Evolutionary conservation across 2,797 vertebrate genomes (phyloP), one percentile per base, ranked within the genome.

Genomic region (Halcyon leucocephala): DNA sequence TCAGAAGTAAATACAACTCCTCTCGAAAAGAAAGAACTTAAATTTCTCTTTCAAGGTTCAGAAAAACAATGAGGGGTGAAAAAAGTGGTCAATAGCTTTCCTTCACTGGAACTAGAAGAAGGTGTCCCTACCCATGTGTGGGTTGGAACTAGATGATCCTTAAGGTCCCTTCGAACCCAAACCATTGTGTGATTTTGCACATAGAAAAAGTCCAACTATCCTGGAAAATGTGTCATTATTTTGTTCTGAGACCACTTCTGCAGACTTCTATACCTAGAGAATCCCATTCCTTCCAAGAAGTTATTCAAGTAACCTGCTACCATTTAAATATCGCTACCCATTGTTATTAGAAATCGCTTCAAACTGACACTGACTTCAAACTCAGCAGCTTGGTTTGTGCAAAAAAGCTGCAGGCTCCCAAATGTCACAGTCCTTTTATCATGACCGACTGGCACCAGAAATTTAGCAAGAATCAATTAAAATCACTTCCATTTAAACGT

Each of bases 381-480:
- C 26, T 84, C 57, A 39, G 49, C 48, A 67, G 51, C 10, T 35
- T 33, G 24, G n/a, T 79, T 82, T 62, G 57, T 7, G 31, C 48
- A 89, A 89, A 42, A n/a, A 89, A 79, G 58, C 10, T 35, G 28
- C 60, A 31, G n/a, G 28, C 49, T 92, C 71, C 64, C 71, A 90
- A 92, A 93, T 13, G 29, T 60, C 77, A 73, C 1, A 0, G 31
- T 39, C 44, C 37, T 71, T 80, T 77, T 51, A 89, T 35, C 77
- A 67, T 54, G 90, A 66, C 71, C n/a, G 60, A 54, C 80, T 48
- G 80, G 73, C 52, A 71, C 6, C 41, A 73, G 71, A 79, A 29
- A 85, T 26, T 64, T 29, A 67, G 62, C 33, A 92, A 83, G 67
- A 94, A 84, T 73, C 81, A 84, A 71, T 82, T 76, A 84, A 94